Evolutionary conservation across 30 jellyfish, hydroid and myxozoan genomes (phyloP), one percentile per base, ranked within the genome.

Genomic region (Turritopsis dohrnii): DNA sequence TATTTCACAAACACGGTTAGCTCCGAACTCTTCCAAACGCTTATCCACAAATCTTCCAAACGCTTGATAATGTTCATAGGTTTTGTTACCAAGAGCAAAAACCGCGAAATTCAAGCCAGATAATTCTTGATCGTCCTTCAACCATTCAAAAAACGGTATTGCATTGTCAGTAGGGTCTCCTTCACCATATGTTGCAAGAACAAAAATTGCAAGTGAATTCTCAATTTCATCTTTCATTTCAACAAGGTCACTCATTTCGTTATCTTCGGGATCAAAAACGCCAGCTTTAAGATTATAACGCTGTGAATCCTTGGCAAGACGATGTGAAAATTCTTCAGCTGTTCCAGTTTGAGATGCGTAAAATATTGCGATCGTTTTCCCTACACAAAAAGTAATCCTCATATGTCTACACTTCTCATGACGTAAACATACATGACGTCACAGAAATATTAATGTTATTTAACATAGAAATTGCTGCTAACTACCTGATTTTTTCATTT

Each of bases 91-190:
- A 27, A 93, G 96, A 9, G 96, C 96, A 88, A 93, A 93, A 28
- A 93, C 96, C 53, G 96, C 90, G 80, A 53, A 93, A 75, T 93
- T 93, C 52, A 93, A 85, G 71, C 85, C 85, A 77, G 29, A 65
- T 5, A 92, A 72, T 28, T 92, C 98, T 16, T 88, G 96, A 17
- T 93, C 96, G 18, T 93, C 96, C 17, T 88, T 93, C 72, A 93
- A 83, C 98, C 98, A 93, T 25, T 93, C 98, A 71, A 80, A 84
- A 54, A 93, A 82, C 13, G 90, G 90, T 31, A 88, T 92, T 1
- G 98, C 99, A 90, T 95, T 95, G 79, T 95, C 99, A 53, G 99
- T 90, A 27, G 99, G 97, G 75, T 95, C 99, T 21, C 99, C 99
- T 31, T 89, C 99, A 21, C 99, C 99, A 53, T 89, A 89, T 24